A percentile compares a stretch with the other conserved stretches of the same genome.
These are phyloP conservation scores for Brachirus orientalis DNA, from an alignment of 2,113 vertebrate genomes.

Conservation along the genomic window DNA sequence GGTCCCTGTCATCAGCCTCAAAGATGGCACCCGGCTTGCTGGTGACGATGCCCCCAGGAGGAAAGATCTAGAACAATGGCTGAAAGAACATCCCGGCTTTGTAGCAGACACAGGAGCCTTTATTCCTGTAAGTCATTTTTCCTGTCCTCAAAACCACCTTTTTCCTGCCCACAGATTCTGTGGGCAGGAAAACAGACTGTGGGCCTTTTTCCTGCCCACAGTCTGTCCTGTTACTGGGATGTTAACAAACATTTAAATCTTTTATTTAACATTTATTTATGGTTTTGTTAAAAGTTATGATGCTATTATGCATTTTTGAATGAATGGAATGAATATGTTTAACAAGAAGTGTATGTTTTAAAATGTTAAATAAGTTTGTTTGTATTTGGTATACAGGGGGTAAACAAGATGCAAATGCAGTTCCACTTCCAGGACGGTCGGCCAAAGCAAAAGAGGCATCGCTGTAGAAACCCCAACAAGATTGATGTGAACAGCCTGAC, in stretches of 20 bases:
- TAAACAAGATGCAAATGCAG: constrained; percentile 87
- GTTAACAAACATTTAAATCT: too few species aligned
- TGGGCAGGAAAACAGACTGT: too few species aligned
- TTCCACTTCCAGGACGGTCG: constrained; percentile 94
- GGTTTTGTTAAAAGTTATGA: neutral
- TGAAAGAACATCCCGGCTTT: constrained; percentile 94
- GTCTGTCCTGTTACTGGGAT: neutral
- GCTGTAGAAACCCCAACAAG: constrained; percentile 97
- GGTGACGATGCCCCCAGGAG: constrained; percentile 95
- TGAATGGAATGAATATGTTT: neutral
- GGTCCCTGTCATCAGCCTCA: constrained; percentile 96
- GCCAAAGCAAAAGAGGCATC: constrained; percentile 97
- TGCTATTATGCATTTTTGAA: neutral
- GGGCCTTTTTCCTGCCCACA: neutral
- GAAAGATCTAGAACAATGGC: constrained; percentile 94
- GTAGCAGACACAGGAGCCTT: constrained; percentile 96
- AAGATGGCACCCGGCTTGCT: constrained; percentile 95
- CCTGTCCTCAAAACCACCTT: neutral
- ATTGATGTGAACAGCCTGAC: constrained; percentile 98
- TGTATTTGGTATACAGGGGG: constrained; percentile 58
- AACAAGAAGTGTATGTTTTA: too few species aligned
- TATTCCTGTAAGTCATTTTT: constrained; percentile 87
- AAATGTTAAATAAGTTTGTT: too few species aligned
- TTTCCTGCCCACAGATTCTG: neutral
- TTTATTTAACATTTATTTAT: neutral